Conservation (phyloP, 1,140 invertebrate species). For the Leptinotarsa undecemlineata region DNA sequence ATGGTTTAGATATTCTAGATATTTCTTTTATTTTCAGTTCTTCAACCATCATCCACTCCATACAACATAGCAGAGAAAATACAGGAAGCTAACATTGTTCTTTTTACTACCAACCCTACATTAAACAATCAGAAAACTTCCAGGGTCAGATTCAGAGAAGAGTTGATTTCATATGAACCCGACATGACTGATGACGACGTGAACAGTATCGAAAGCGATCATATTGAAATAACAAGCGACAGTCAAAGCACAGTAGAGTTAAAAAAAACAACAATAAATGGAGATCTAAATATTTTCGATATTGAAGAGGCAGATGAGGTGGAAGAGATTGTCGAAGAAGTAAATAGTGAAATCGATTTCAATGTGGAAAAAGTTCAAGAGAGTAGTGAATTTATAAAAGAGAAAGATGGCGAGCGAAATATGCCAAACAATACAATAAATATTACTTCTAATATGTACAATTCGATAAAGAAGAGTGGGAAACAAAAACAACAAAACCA, state of each 20-base stretch:
- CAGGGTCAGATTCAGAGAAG: slow-evolving; percentile 51
- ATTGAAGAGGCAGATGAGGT: slow-evolving; percentile 30
- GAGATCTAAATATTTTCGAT: slow-evolving; percentile 41
- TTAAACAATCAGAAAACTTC: slow-evolving; percentile 32
- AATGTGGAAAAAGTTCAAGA: background rate
- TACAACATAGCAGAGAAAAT: slow-evolving; percentile 54
- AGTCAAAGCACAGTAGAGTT: slow-evolving; percentile 9
- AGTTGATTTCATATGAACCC: slow-evolving; percentile 52
- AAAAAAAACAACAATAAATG: slow-evolving; percentile 38
- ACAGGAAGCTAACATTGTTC: slow-evolving; percentile 49
- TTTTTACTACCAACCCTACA: slow-evolving; percentile 41
- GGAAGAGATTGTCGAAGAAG: slow-evolving; percentile 26
- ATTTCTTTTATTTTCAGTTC: slow-evolving; percentile 42
- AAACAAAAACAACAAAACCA: background rate
- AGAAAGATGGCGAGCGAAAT: slow-evolving; percentile 9
- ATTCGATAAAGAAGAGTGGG: slow-evolving; percentile 23
- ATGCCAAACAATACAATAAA: slow-evolving; percentile 12
- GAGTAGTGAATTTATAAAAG: background rate
- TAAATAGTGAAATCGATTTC: slow-evolving; percentile 6
- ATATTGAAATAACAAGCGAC: slow-evolving; percentile 27
- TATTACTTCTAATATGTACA: slow-evolving; percentile 13
- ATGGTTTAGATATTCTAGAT: background rate
- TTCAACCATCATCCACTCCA: slow-evolving; percentile 51
- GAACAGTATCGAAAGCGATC: slow-evolving; percentile 53
- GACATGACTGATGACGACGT: slow-evolving; percentile 54